These are phyloP conservation scores for Helicoverpa armigera DNA, from an alignment of 1,140 invertebrate species.

Conservation along the genomic window DNA sequence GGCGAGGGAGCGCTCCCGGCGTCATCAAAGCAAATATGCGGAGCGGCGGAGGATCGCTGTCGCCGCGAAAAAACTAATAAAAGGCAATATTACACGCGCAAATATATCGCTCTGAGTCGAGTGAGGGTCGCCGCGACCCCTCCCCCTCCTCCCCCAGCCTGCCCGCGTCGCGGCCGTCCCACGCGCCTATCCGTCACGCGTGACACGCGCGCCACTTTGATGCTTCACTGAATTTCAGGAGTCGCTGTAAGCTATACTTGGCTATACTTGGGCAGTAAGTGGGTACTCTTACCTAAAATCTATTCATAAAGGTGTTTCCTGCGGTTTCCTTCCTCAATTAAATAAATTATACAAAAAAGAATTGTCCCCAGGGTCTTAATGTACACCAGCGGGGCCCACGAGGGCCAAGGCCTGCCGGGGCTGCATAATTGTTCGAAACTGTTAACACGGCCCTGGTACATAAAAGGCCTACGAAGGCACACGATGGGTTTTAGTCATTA, in stretches of 20 bases:
- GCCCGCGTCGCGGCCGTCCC: constrained; percentile 4
- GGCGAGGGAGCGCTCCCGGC: constrained; percentile 52
- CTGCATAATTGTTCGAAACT: too few species aligned
- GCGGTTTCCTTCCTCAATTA: not conserved
- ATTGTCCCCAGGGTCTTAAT: too few species aligned
- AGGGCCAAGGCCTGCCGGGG: too few species aligned
- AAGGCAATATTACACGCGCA: constrained; percentile 74
- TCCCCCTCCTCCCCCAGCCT: not conserved
- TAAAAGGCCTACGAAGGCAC: too few species aligned
- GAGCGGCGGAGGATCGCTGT: constrained; percentile 69
- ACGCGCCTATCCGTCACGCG: constrained; percentile 47
- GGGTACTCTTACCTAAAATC: not conserved
- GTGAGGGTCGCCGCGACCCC: constrained; percentile 41
- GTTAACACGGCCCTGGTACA: too few species aligned
- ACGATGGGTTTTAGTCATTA: too few species aligned
- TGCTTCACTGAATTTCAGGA: constrained; percentile 35
- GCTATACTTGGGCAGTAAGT: too few species aligned
- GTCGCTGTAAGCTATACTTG: not conserved
- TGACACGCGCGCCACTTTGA: constrained; percentile 33
- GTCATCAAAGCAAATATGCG: constrained; percentile 76
- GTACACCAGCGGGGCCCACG: too few species aligned
- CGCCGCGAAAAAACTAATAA: constrained; percentile 84
- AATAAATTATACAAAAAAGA: too few species aligned
- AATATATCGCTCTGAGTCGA: constrained; percentile 54
- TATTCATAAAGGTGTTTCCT: not conserved